Evolutionary conservation across 2,888 invertebrate species (phyloP).

Genomic region (Lamproptera curius): DNA sequence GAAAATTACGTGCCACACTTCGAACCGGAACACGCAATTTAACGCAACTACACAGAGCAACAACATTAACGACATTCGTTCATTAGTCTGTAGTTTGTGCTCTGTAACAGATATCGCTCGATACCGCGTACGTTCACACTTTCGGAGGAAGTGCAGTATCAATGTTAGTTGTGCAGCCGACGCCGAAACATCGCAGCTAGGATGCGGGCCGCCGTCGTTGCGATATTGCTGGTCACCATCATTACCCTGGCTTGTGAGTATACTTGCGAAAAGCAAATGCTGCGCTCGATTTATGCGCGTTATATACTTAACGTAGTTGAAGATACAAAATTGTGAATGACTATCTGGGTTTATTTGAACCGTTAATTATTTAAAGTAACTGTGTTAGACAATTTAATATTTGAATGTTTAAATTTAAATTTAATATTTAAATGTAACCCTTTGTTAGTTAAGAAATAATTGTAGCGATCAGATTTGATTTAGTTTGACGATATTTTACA

Average conservation of each 20-base stretch:
- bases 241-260: conserved; percentile 45
- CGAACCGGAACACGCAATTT: too few species aligned
- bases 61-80: background rate
- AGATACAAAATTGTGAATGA: too few species aligned
- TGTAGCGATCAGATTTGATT: too few species aligned
- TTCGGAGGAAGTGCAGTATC: conserved; percentile 45
- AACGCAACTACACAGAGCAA: background rate
- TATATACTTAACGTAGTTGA: too few species aligned
- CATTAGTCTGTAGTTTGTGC: conserved; percentile 32
- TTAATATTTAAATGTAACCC: too few species aligned
- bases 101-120: conserved; percentile 39
- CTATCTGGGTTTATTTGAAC: too few species aligned
- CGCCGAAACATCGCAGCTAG: conserved; percentile 24
- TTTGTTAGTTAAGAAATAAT: too few species aligned
- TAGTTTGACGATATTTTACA: too few species aligned
- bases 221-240: conserved; percentile 31
- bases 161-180: conserved; percentile 31
- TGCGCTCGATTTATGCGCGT: background rate
- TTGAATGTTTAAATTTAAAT: too few species aligned
- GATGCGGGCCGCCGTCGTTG: conserved; percentile 28
- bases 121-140: conserved; percentile 61
- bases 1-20: too few species aligned
- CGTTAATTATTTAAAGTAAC: too few species aligned
- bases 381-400: too few species aligned
- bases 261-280: conserved; percentile 2